Evolutionary conservation across 64 coral and sea anemone genomes (phyloP).

Genomic region (Actinia equina): DNA sequence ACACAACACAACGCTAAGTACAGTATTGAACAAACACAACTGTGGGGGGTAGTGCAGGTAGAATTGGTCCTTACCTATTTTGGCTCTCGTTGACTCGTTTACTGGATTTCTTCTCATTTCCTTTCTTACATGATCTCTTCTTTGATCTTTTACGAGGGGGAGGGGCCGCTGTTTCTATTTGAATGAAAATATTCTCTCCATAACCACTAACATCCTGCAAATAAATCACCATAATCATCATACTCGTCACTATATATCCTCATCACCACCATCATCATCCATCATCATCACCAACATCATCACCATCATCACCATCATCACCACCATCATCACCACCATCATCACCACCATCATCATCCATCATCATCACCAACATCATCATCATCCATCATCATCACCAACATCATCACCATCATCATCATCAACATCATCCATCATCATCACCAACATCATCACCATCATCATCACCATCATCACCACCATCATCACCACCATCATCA

Average conservation of each 20-base stretch:
- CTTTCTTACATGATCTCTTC: slow-evolving; percentile 76
- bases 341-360: neutral
- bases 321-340: neutral
- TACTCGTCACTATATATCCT: neutral
- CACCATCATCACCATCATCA: neutral
- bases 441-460: neutral
- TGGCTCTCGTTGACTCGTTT: neutral
- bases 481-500: too few species aligned
- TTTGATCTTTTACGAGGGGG: slow-evolving; percentile 72
- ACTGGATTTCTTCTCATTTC: slow-evolving; percentile 26
- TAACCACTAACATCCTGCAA: slow-evolving; percentile 74
- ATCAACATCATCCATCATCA: too few species aligned
- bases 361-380: neutral
- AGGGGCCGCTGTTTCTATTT: slow-evolving; percentile 95
- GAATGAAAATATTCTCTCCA: slow-evolving; percentile 80
- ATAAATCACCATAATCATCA: neutral
- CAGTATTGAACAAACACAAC: neutral
- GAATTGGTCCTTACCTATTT: slow-evolving; percentile 6
- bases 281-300: neutral
- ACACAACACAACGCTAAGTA: neutral
- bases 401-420: neutral
- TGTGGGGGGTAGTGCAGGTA: neutral
- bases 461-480: too few species aligned
- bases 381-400: neutral
- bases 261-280: neutral